Base-by-base conservation (phyloP, 2,113 vertebrate species). In the Myanophis thanlyinensis region DNA sequence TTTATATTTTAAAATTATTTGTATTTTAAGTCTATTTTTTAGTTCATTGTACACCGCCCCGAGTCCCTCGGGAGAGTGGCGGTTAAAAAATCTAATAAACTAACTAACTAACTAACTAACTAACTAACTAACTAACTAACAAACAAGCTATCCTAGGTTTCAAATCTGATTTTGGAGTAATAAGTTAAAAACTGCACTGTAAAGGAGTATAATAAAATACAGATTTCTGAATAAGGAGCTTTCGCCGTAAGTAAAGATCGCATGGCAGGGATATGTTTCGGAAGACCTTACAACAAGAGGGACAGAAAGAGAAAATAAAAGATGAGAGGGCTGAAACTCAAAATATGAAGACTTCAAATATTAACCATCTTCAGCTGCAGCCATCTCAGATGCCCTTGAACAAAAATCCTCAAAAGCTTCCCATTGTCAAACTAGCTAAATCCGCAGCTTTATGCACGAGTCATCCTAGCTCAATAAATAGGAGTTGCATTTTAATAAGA, bases 391-490 rank as follows among this genome's bases (percentile, higher is more conserved):
- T 30, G 6, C 86, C 56, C 52, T 62, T 15, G 51, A 53, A 3
- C 18, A 6, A 40, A 89, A 59, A 89, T 7, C 47, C 51, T 20
- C 22, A 90, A 30, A 53, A 5, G 88, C 54, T 8, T 12, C 23
- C 27, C 30, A 23, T 73, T 62, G 95, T 95, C 52, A 95, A 91
- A 80, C 47, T 6, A 95, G 93, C 91, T 67, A 3, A 96, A 93
- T 93, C 85, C 13, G 90, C 22, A 89, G 52, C 94, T 92, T 97
- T 95, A 91, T 92, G 94, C 90, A 91, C 94, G 95, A 96, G 96
- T 97, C 95, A 96, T 97, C 94, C 96, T 97, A 95, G 92, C 85
- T 94, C 47, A 97, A 97, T 93, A 97, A 98, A 96, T 93, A 93
- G 87, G 89, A 94, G 97, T 97, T 94, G 97, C 96, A 97, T 84